Base-by-base conservation (phyloP, 2,797 vertebrate genomes). In the Spinibarbus caldwelli region DNA sequence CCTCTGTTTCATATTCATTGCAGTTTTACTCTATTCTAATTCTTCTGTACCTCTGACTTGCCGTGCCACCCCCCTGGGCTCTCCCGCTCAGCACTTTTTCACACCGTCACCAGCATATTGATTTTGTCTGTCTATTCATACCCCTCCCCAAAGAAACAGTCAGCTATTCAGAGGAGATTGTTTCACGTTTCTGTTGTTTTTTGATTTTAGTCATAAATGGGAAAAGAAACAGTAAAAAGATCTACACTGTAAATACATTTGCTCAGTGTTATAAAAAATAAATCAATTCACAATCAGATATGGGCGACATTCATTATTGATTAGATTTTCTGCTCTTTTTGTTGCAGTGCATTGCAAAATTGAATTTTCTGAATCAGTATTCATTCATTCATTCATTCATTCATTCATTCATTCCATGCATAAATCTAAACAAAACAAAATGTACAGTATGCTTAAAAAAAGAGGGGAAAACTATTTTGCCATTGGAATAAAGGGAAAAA, bases 61-160 rank as follows among this genome's bases (percentile, higher is more conserved):
- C 72, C 31, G 72, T 85, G 72, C 78, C 78, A 66, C 83, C 78
- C 86, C 23, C 78, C n/a, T 52, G 76, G 83, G 78, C 83, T 84
- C 71, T 41, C 71, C 86, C 31, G 34, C 83, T 85, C 83, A 87
- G 86, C 86, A 87, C 52, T 81, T 85, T 87, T 85, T 62, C 64
- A 77, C 78, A 80, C 75, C 41, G 23, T 81, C 83, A 57, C 62
- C 78, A 85, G 78, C 86, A 78, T 81, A 87, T 81, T 82, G 85
- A 86, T 72, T 84, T 49, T 78, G n/a, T 84, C 71, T 71, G 49
- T 84, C 52, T 73, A 1, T 84, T 83, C 77, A 47, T 57, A 49
- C 68, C 78, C 9, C 72, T 26, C 57, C 57, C 23, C 34, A 29
- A 79, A 57, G 52, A 62, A 79, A 71, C 70, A 72, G 81, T 83